Base-by-base conservation (phyloP, 2,113 vertebrate genomes). In the Nesogale talazaci region DNA sequence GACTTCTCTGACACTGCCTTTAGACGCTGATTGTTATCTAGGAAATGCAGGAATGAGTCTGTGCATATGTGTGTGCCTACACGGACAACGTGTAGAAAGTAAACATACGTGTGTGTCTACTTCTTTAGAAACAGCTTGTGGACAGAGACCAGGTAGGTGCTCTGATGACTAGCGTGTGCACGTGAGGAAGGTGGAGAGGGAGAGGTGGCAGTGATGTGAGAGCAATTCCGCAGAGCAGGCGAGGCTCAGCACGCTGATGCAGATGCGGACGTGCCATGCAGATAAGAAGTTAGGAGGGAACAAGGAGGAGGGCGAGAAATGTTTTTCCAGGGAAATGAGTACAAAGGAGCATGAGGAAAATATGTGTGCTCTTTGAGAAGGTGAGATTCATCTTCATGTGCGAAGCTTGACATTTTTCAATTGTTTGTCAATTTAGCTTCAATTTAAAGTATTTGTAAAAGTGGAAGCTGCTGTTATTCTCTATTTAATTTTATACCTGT, bases 401-500 rank as follows among this genome's bases (percentile, higher is more conserved):
- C 69, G 81, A 89, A 94, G 14, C 10, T 59, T 82, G 15, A 88
- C 38, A 29, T n/a, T 42, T 92, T 84, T 63, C 29, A 77, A 42
- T 11, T 77, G 29, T 79, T 92, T 79, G 34, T 92, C 52, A 52
- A 46, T 86, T 63, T 93, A 38, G 72, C 63, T 78, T 78, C 72
- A 17, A 74, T 52, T 19, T 57, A 36, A 67, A 85, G 56, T 57
- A 4, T 23, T 91, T 89, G 1, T 85, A 63, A 38, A 25, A 87
- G 9, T 70, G n/a, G 83, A 92, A 76, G 14, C 29, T 42, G 0
- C 59, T 79, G 0, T 42, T 75, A 15, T 12, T 78, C 27, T 31
- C 9, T 78, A 9, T 76, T 7, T 46, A 1, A 22, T 9, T 31
- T 65, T 14, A 56, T 3, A 40, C 25, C 27, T 85, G 8, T 76